Evolutionary conservation across 2,797 vertebrate genomes (phyloP).

Genomic region (Esox masquinongy): DNA sequence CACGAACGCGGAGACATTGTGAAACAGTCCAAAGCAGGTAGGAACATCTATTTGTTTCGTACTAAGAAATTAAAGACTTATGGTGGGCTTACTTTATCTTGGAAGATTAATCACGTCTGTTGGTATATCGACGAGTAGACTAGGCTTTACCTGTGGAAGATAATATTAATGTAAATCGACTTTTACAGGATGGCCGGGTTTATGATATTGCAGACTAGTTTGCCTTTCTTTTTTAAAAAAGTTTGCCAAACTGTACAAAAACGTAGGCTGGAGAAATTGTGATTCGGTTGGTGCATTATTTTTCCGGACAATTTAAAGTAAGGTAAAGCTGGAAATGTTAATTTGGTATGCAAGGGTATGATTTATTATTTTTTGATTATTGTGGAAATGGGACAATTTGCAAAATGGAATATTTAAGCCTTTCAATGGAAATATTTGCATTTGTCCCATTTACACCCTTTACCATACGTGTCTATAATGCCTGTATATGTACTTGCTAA

Average conservation of each 20-base stretch:
- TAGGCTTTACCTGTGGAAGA: not conserved
- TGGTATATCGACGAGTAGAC: not conserved
- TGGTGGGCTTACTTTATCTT: not conserved
- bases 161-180: not conserved
- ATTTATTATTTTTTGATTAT: not conserved
- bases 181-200: not conserved
- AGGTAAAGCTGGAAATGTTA: not conserved
- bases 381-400: too few relatives aligned
- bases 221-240: not conserved
- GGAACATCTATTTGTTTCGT: not conserved
- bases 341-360: not conserved
- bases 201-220: not conserved
- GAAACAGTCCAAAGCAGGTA: constrained; percentile 30
- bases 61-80: not conserved
- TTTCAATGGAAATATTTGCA: too few relatives aligned
- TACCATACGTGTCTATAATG: not conserved
- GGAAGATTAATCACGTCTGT: not conserved
- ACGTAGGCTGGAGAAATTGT: not conserved
- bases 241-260: not conserved
- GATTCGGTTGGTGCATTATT: not conserved
- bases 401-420: too few relatives aligned
- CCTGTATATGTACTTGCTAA: not conserved
- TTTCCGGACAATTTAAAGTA: not conserved
- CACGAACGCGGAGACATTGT: constrained; percentile 22
- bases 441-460: too few relatives aligned